Conservation (phyloP, 2,113 vertebrate species). For the Elaphurus davidianus region DNA sequence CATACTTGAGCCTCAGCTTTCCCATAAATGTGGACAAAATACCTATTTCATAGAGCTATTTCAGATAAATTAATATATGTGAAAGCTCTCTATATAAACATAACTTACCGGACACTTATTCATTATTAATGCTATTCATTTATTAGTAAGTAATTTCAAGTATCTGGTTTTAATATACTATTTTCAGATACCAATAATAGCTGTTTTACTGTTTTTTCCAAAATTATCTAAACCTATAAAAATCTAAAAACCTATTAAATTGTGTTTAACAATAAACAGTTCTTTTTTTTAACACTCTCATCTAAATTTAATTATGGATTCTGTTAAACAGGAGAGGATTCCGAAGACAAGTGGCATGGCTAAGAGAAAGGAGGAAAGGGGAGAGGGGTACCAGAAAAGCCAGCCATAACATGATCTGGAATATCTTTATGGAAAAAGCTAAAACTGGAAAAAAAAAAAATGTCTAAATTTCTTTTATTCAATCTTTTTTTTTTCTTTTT, state of each 20-base stretch:
- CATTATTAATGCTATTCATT: background rate
- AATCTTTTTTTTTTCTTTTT: background rate
- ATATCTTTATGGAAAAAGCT: background rate
- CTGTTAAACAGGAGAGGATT: background rate
- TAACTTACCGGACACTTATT: background rate
- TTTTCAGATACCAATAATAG: background rate
- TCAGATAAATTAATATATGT: background rate
- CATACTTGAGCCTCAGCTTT: background rate
- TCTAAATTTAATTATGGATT: background rate
- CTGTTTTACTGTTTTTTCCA: background rate
- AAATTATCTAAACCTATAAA: conserved; percentile 19
- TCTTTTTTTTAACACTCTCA: background rate
- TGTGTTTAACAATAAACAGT: background rate
- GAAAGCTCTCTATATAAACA: background rate
- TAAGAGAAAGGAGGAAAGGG: background rate
- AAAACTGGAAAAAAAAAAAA: background rate
- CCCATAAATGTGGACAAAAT: background rate
- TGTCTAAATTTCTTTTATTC: background rate
- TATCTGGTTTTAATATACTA: background rate
- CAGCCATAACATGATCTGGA: background rate
- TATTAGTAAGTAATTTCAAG: background rate
- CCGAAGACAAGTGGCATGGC: background rate
- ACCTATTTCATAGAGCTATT: background rate
- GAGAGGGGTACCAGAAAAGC: background rate
- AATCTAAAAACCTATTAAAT: background rate